These are phyloP conservation scores for Arenicola marina DNA, from an alignment of 2,888 invertebrate species.

Conservation along the genomic window DNA sequence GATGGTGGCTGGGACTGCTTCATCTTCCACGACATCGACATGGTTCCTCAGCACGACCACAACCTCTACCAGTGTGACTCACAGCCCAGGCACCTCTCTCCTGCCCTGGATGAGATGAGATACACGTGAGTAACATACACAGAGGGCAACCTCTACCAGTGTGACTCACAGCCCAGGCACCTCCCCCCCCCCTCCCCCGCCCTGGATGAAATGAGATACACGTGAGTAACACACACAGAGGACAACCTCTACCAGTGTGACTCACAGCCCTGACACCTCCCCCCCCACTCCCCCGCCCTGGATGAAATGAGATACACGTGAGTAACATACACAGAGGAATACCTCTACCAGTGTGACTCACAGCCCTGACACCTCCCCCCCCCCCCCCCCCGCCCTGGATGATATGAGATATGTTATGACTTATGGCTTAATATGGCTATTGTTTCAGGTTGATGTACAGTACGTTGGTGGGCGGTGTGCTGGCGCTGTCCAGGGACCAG, in stretches of 20 bases:
- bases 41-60: slow-evolving; percentile 8
- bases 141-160: slow-evolving; percentile 11
- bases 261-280: slow-evolving; percentile 3
- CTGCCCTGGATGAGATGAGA: slow-evolving; percentile 10
- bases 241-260: slow-evolving; percentile 9
- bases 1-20: slow-evolving; percentile 8
- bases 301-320: slow-evolving; percentile 11
- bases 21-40: slow-evolving; percentile 10
- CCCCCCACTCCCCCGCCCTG: slow-evolving; percentile 8
- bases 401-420: slow-evolving; percentile 14
- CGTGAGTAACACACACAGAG: not conserved
- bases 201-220: slow-evolving; percentile 10
- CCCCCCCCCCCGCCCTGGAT: slow-evolving; percentile 7
- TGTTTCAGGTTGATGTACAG: slow-evolving; percentile 9
- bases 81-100: slow-evolving; percentile 8
- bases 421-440: no score
- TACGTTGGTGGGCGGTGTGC: slow-evolving; percentile 2
- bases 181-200: slow-evolving; percentile 10
- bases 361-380: slow-evolving; percentile 7
- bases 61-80: slow-evolving; percentile 6
- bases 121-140: slow-evolving; percentile 1
- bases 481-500: not conserved
- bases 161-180: slow-evolving; percentile 1
- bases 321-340: not conserved
- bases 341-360: slow-evolving; percentile 5